These are phyloP conservation scores for Ondatra zibethicus DNA, from an alignment of 2,113 vertebrate species.

Conservation along the genomic window DNA sequence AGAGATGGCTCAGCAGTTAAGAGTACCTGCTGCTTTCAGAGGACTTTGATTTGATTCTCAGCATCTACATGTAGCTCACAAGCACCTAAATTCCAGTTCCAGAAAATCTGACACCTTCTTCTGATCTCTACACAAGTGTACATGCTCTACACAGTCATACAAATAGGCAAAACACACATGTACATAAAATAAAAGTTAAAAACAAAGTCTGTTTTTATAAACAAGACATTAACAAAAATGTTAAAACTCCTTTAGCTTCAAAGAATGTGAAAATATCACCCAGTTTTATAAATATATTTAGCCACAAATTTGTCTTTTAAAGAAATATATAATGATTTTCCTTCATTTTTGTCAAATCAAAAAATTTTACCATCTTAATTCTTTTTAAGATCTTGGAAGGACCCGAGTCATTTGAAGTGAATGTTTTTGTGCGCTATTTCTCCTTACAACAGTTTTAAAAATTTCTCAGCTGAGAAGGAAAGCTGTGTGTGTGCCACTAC, in stretches of 20 bases:
- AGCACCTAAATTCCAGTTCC: neutral
- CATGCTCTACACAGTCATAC: neutral
- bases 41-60: neutral
- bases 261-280: neutral
- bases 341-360: slow-evolving; percentile 59
- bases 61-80: neutral
- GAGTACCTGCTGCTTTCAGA: neutral
- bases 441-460: slow-evolving; percentile 32
- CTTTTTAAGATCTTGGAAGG: slow-evolving; percentile 47
- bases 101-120: neutral
- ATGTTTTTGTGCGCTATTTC: neutral
- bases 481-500: neutral
- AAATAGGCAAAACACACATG: neutral
- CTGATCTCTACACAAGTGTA: neutral
- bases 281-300: neutral
- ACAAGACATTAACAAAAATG: neutral
- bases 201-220: neutral
- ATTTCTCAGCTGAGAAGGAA: slow-evolving; percentile 25
- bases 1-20: neutral
- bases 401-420: neutral
- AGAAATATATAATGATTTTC: slow-evolving; percentile 70
- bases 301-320: neutral
- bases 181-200: neutral
- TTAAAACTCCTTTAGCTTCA: neutral
- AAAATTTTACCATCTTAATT: neutral